A percentile compares a stretch with the other conserved stretches of the same genome.
Evolutionary conservation across 2,888 invertebrate genomes (phyloP).

Genomic region (Drosophila mimetica): DNA sequence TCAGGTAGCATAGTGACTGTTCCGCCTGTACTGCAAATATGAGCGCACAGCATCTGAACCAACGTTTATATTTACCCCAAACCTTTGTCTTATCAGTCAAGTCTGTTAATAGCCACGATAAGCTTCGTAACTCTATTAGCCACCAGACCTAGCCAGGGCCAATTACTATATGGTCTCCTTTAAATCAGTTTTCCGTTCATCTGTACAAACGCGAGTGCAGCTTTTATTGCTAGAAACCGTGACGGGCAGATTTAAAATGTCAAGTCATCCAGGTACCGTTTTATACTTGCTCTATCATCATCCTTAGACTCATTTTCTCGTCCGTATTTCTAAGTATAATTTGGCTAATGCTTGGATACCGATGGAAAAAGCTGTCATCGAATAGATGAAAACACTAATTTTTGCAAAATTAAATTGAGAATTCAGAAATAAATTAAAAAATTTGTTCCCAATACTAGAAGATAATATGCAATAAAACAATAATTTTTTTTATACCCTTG

Average conservation of each 20-base stretch:
- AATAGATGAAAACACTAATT: no score
- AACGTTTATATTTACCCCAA: conserved; percentile 29
- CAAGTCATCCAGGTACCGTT: no score
- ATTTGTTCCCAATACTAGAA: no score
- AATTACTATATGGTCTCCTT: conserved; percentile 4
- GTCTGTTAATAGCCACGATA: not conserved
- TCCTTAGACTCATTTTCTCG: no score
- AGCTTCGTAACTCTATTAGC: conserved; percentile 6
- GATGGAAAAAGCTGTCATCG: no score
- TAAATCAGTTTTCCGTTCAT: conserved; percentile 1
- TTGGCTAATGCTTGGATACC: no score
- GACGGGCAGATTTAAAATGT: not conserved
- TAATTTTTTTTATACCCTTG: no score
- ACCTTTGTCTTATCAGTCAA: conserved; percentile 18
- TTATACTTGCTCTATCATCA: no score
- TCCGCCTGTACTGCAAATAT: conserved; percentile 1
- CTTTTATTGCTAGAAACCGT: not conserved
- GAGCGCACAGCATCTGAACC: conserved; percentile 2
- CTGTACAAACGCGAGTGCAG: not conserved
- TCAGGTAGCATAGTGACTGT: conserved; percentile 47
- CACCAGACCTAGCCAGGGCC: not conserved
- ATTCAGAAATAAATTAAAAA: no score
- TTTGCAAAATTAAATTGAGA: no score
- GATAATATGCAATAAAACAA: no score
- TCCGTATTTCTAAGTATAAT: no score